These are phyloP conservation scores for Nymphalis c-album DNA, from an alignment of 2,888 invertebrate genomes.

Conservation along the genomic window DNA sequence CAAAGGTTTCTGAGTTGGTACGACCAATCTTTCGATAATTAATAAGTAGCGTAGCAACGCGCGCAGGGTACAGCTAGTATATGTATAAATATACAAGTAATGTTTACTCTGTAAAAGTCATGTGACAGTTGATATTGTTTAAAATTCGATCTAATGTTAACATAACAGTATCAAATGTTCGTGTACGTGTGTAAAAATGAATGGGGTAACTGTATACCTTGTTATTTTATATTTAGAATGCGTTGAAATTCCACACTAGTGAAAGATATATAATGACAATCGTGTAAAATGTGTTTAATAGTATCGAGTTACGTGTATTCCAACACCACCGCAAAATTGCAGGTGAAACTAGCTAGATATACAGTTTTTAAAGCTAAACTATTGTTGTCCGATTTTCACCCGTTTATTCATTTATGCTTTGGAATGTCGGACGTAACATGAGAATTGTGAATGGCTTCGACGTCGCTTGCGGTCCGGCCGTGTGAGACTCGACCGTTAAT, in stretches of 20 bases:
- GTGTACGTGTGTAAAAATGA: not conserved
- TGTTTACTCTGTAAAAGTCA: not conserved
- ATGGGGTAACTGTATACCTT: slow-evolving; percentile 2
- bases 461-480: slow-evolving; percentile 45
- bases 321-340: slow-evolving; percentile 20
- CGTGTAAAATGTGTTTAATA: slow-evolving; percentile 13
- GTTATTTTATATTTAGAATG: slow-evolving; percentile 12
- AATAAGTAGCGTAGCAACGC: too few relatives aligned
- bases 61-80: too few relatives aligned
- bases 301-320: slow-evolving; percentile 8
- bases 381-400: slow-evolving; percentile 29
- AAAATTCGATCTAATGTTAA: not conserved
- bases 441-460: slow-evolving; percentile 55
- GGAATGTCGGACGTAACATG: slow-evolving; percentile 52
- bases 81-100: not conserved
- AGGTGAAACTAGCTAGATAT: slow-evolving; percentile 18
- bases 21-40: too few relatives aligned
- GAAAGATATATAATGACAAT: slow-evolving; percentile 15
- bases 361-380: slow-evolving; percentile 24
- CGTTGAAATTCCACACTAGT: slow-evolving; percentile 14
- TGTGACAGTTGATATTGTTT: not conserved
- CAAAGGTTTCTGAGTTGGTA: too few relatives aligned
- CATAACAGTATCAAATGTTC: not conserved
- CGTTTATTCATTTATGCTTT: slow-evolving; percentile 34
- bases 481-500: slow-evolving; percentile 48